Base-by-base conservation (phyloP, 2,113 vertebrate species). In the Forbesichthys papilliferus region DNA sequence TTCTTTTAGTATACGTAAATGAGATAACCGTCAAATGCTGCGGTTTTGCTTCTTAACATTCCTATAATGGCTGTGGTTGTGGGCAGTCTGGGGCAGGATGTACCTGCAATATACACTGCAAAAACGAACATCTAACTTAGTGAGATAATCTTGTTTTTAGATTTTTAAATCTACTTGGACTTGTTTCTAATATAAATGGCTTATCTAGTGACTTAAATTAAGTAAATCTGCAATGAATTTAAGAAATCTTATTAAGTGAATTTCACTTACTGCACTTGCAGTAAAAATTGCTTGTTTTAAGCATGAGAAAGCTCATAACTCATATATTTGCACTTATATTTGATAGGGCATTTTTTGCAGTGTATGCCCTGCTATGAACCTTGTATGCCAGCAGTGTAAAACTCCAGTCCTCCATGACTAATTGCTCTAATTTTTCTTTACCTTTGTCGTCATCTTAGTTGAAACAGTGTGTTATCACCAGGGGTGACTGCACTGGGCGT, bases 401-500 rank as follows among this genome's bases (percentile, higher is more conserved):
- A 67, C 54, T 48, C 11, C 0, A 13, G 4, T 42, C 48, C 55
- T 6, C 9, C 47, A n/a, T 69, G 78, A 82, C 58, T 80, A 54
- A 76, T 83, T 64, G 56, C 12, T 78, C 48, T 73, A 66, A 71
- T 73, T 84, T 74, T 53, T 64, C 11, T 11, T 49, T 13, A 48
- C 27, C 1, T 75, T 57, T 78, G 47, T 46, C 77, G 69, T 67
- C 12, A 20, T 65, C 52, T 16, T 78, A 65, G 78, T 61, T 74
- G 73, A 67, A 11, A 16, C 0, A 0, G 10, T 65, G 34, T 20
- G 20, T 64, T 20, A 33, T 66, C 78, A 53, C 71, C 67, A 78
- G 66, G 70, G 61, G 63, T 74, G 55, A 75, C 74, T 77, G 65
- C 11, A 55, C 20, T 66, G 82, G 74, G 71, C 68, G 73, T 73